A percentile compares a stretch with the other conserved stretches of the same genome.
These are phyloP conservation scores for Acholoe squamosa DNA, from an alignment of 2,888 invertebrate species.

Conservation along the genomic window DNA sequence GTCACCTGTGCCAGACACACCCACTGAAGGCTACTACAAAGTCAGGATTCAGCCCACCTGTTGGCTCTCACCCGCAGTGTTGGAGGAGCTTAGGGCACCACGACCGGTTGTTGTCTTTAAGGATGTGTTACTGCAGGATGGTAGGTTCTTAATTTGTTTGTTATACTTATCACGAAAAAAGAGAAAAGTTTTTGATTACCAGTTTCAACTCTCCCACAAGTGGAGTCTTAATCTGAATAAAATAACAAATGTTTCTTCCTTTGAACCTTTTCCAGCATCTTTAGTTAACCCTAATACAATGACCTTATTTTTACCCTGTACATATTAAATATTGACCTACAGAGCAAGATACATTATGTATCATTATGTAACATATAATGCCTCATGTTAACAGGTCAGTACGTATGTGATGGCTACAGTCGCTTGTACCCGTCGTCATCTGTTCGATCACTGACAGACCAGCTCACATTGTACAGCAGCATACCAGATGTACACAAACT, in stretches of 20 bases:
- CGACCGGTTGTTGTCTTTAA: background rate
- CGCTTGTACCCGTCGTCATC: background rate
- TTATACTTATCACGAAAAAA: too few relatives aligned
- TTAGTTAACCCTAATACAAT: too few relatives aligned
- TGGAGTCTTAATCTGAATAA: too few relatives aligned
- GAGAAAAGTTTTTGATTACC: too few relatives aligned
- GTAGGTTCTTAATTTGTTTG: too few relatives aligned
- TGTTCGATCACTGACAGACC: background rate
- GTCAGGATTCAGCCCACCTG: background rate
- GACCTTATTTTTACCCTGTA: too few relatives aligned
- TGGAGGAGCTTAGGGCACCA: background rate
- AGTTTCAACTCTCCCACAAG: too few relatives aligned
- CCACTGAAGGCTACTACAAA: background rate
- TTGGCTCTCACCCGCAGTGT: conserved; percentile 30
- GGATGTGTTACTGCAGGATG: conserved; percentile 3
- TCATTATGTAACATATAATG: too few relatives aligned
- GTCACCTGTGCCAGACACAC: background rate
- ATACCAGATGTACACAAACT: background rate
- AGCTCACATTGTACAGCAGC: background rate
- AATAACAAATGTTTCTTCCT: too few relatives aligned
- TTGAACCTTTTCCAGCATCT: too few relatives aligned
- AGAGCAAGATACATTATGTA: too few relatives aligned
- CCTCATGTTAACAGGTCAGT: background rate
- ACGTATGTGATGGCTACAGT: conserved; percentile 35
- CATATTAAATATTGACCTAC: too few relatives aligned